Evolutionary conservation across 2,797 vertebrate genomes (phyloP), one percentile per base, ranked within the genome.

Genomic region (Clangula hyemalis): DNA sequence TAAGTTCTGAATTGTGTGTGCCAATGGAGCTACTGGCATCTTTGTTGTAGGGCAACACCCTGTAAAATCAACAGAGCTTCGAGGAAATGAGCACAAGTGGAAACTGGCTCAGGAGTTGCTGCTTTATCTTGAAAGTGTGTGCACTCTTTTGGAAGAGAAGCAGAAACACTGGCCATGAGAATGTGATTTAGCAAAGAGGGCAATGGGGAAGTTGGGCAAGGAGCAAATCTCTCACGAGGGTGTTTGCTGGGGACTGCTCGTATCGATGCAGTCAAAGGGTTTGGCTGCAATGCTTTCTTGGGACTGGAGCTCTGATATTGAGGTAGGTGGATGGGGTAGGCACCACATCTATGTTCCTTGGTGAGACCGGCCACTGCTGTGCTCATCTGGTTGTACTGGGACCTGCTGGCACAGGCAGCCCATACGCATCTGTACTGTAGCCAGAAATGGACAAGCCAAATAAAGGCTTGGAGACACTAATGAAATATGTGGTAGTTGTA

Each of bases 121-220:
- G 8, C 13, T 78, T 84, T 89, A 43, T 56, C 45, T 7, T 58
- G 68, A 34, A 81, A 71, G 2, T 1, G 7, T 21, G 18, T 13
- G 34, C 0, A 1, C 22, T 53, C 0, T 66, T 92, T 54, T 82
- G 20, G 38, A 75, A 61, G 20, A 58, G 25, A 90, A 74, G n/a
- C 12, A 27, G 38, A 66, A 72, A 58, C 0, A 0, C 10, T 41
- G 22, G 7, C 25, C 0, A 0, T 21, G 22, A 84, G 20, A 18
- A 19, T 34, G 3, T 41, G 10, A 4, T 32, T 90, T 57, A 84
- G 14, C 61, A n/a, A 11, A 24, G 49, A 3, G 34, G 7, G 1
- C 54, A 20, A 28, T 13, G 15, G 41, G 17, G 11, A 89, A 82
- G 10, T 25, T 24, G 62, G 47, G 30, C 9, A 61, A 47, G 8